Evolutionary conservation across 2,888 invertebrate species (phyloP), one percentile per base, ranked within the genome.

Genomic region (Hypomecis punctinalis): DNA sequence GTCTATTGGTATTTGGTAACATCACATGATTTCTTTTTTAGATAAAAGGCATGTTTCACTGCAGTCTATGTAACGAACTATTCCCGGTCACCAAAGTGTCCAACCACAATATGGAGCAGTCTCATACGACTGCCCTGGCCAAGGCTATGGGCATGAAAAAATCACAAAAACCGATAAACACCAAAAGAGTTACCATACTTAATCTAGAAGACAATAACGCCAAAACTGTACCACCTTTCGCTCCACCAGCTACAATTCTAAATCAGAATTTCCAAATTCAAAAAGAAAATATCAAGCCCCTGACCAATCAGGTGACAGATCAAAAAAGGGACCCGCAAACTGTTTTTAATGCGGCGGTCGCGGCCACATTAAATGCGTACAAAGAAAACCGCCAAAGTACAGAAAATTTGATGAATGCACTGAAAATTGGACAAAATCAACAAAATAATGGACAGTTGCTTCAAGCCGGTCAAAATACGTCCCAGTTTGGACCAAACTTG

Each of bases 21-120:
- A 11, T 51, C 11, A 45, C 33, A 56, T 10, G 9, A 2, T 8
- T 23, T 61, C 10, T 48, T 55, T 43, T 55, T 62, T 64, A 72
- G 72, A 60, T 72, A 0, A 40, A 62, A n/a, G 70, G 67, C 9
- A 57, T 49, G 0, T 43, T 70, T 0, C 72, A 72, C 37, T 72
- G 72, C n/a, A 63, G 54, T 9, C 4, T 72, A 5, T 72, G 72
- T 36, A 72, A 72, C 10, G 35, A 45, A 0, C 48, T 70, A 0
- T 6, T 67, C 2, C 23, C 47, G 0, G 61, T 62, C 0, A 0
- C 36, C 0, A 10, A 43, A 0, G 62, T 70, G 2, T 13, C 7
- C 5, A 9, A 42, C 0, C 72, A 72, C 8, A 72, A 72, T 23
- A 43, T 70, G 0, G 35, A 43, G 7, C 11, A 49, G 0, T 3